These are phyloP conservation scores for Camponotus fellah DNA, from an alignment of 2,888 invertebrate genomes.

Conservation along the genomic window DNA sequence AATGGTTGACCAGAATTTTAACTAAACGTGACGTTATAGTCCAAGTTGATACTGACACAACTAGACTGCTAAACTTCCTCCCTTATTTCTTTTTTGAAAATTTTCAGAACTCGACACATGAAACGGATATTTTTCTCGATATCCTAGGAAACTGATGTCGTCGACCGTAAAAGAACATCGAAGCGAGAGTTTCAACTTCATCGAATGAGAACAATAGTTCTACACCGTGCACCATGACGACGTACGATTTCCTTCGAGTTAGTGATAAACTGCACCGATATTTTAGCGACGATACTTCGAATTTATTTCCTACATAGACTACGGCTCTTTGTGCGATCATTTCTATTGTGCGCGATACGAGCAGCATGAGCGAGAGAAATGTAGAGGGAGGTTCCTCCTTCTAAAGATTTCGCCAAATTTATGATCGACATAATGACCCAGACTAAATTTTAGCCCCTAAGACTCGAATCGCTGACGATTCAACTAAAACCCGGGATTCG, in stretches of 20 bases:
- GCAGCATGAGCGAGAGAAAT: constrained; percentile 18
- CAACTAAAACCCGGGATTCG: background rate
- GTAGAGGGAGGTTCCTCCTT: constrained; percentile 34
- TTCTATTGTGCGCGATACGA: constrained; percentile 54
- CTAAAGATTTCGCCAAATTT: constrained; percentile 52
- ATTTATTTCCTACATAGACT: constrained; percentile 55
- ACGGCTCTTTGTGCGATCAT: constrained; percentile 51
- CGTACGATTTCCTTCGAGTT: constrained; percentile 50
- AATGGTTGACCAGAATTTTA: constrained; percentile 4
- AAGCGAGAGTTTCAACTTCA: constrained; percentile 26
- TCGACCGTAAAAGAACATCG: constrained; percentile 4
- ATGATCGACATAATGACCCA: constrained; percentile 51
- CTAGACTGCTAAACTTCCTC: background rate
- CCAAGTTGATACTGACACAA: background rate
- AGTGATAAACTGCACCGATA: constrained; percentile 60
- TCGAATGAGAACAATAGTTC: constrained; percentile 40
- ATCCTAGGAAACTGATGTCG: background rate
- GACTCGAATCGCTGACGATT: constrained; percentile 8
- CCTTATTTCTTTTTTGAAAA: background rate
- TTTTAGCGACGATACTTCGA: constrained; percentile 59
- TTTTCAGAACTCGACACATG: background rate
- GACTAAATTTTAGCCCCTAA: constrained; percentile 33
- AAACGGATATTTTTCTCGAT: constrained; percentile 18
- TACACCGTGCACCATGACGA: background rate
- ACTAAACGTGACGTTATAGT: background rate